Percentiles rank a stretch among this genome's conserved stretches.
Evolutionary conservation across 2,888 invertebrate genomes (phyloP).

Genomic region (Tipula lateralis): DNA sequence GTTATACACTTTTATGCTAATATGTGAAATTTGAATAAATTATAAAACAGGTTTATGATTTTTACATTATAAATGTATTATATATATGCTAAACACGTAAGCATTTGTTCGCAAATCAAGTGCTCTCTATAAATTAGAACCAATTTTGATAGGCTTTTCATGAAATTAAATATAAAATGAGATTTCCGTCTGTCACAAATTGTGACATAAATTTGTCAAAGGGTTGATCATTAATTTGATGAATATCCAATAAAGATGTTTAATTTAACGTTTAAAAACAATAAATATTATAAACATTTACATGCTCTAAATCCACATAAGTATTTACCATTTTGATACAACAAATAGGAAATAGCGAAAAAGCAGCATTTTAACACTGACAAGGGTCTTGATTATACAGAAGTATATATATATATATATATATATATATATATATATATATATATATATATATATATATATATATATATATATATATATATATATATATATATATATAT

Average conservation of each 20-base stretch:
- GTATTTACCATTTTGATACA: not conserved
- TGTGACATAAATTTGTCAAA: not conserved
- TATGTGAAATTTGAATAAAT: not conserved
- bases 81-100: not conserved
- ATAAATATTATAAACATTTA: not conserved
- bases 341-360: not conserved
- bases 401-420: too few relatives aligned
- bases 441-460: too few relatives aligned
- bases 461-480: too few relatives aligned
- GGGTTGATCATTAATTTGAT: not conserved
- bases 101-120: not conserved
- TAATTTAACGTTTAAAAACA: not conserved
- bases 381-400: not conserved
- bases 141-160: not conserved
- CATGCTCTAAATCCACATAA: not conserved
- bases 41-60: not conserved
- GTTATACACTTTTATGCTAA: not conserved
- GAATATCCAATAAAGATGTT: not conserved
- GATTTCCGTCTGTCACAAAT: not conserved
- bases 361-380: not conserved
- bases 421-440: too few relatives aligned
- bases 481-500: too few relatives aligned
- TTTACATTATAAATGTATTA: not conserved
- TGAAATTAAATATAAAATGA: not conserved
- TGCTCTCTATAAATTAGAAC: not conserved